A percentile compares a stretch with the other conserved stretches of the same genome.
These are phyloP conservation scores for Synanthedon vespiformis DNA, from an alignment of 2,888 invertebrate genomes.

Conservation along the genomic window DNA sequence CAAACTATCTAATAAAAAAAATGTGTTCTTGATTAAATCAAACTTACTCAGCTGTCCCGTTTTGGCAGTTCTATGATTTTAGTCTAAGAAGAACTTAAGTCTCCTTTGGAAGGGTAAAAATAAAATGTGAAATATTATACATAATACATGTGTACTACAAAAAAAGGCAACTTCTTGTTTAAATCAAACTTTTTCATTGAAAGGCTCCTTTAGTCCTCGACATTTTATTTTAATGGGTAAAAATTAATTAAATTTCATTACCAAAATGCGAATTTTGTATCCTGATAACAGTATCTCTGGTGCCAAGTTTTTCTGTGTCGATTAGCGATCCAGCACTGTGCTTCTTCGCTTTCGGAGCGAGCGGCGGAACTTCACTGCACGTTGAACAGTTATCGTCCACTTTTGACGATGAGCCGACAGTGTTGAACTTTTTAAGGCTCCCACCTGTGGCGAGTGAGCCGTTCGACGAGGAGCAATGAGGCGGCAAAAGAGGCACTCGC, in stretches of 20 bases:
- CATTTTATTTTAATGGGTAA: not conserved
- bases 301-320: constrained; percentile 47
- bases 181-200: too few relatives aligned
- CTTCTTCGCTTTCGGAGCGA: constrained; percentile 54
- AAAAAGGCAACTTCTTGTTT: too few relatives aligned
- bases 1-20: too few relatives aligned
- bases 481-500: constrained; percentile 50
- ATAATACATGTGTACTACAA: too few relatives aligned
- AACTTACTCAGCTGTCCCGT: too few relatives aligned
- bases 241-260: constrained; percentile 39
- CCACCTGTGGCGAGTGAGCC: constrained; percentile 55
- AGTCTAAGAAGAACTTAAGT: too few relatives aligned
- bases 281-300: constrained; percentile 57
- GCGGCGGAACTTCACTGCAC: constrained; percentile 55
- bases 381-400: constrained; percentile 52
- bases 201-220: too few relatives aligned
- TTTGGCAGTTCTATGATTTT: too few relatives aligned
- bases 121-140: too few relatives aligned
- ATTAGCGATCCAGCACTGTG: constrained; percentile 58
- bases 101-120: too few relatives aligned
- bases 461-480: constrained; percentile 58
- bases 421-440: constrained; percentile 51
- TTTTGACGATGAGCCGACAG: constrained; percentile 42
- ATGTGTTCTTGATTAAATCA: too few relatives aligned
- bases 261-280: constrained; percentile 53